Evolutionary conservation across 2,888 invertebrate species (phyloP).

Genomic region (Ypsolopha scabrella): DNA sequence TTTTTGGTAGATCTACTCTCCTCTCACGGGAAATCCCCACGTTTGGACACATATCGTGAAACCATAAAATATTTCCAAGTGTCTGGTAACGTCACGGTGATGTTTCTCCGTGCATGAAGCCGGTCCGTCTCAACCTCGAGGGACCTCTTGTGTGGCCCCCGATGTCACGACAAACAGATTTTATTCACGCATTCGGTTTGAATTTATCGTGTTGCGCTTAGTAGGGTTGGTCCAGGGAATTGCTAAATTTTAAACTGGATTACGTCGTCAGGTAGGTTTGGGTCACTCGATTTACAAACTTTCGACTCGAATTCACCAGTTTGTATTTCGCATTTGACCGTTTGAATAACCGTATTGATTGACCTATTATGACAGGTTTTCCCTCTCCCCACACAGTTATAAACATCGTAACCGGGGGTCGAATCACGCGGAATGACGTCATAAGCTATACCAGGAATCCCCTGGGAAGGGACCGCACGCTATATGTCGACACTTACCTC

Average conservation of each 20-base stretch:
- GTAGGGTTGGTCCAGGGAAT: not conserved
- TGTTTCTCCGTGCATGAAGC: slow-evolving; percentile 11
- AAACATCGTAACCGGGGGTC: not conserved
- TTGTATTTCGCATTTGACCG: not conserved
- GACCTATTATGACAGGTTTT: not conserved
- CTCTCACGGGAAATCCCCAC: too few species aligned
- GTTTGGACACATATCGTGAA: too few species aligned
- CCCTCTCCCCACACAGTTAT: not conserved
- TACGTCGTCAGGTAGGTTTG: not conserved
- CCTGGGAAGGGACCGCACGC: not conserved
- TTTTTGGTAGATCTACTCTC: too few species aligned
- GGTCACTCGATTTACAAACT: too few species aligned
- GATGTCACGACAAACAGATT: slow-evolving; percentile 30
- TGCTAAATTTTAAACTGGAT: not conserved
- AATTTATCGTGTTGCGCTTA: slow-evolving; percentile 5
- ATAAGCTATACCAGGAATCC: not conserved
- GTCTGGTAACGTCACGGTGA: too few species aligned
- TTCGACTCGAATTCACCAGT: not conserved
- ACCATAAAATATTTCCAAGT: too few species aligned
- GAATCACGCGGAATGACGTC: slow-evolving; percentile 2
- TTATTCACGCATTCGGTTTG: slow-evolving; percentile 5
- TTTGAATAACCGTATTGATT: not conserved
- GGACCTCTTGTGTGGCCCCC: slow-evolving; percentile 24
- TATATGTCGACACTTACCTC: too few species aligned
- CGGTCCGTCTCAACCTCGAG: slow-evolving; percentile 17